These are phyloP conservation scores for Tetragnatha montana DNA, from an alignment of 2,888 invertebrate genomes.

Conservation along the genomic window DNA sequence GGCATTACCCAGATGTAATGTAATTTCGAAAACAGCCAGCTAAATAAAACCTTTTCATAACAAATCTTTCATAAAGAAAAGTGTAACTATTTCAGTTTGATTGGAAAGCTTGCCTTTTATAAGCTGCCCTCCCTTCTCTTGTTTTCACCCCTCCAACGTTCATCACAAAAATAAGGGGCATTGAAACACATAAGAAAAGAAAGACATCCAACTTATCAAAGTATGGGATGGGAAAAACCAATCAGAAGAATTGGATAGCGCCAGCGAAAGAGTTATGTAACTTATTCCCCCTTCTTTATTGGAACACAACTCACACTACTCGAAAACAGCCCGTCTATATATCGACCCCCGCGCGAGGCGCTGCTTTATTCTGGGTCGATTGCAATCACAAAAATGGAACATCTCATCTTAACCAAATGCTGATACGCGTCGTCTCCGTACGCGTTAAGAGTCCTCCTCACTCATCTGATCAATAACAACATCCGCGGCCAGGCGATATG, in stretches of 20 bases:
- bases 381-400: not conserved
- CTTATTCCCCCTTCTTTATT: not conserved
- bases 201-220: too few species aligned
- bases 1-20: too few species aligned
- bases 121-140: too few species aligned
- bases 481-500: conserved; percentile 12
- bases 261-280: not conserved
- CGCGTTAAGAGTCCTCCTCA: conserved; percentile 7
- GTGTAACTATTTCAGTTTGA: too few species aligned
- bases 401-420: conserved; percentile 27
- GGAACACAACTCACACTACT: not conserved
- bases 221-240: not conserved
- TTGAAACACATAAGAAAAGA: too few species aligned
- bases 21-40: too few species aligned
- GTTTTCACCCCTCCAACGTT: too few species aligned
- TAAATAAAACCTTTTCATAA: too few species aligned
- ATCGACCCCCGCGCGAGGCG: not conserved
- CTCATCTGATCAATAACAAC: conserved; percentile 16
- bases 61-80: too few species aligned
- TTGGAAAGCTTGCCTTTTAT: too few species aligned
- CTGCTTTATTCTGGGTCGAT: not conserved
- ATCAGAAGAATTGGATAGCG: not conserved
- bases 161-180: too few species aligned
- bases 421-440: not conserved
- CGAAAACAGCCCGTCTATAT: not conserved